Percentiles rank a stretch among this genome's conserved stretches.
phyloP scores from a whole-genome alignment of 2,888 invertebrate genomes.

The Teleiodes luculella region DNA sequence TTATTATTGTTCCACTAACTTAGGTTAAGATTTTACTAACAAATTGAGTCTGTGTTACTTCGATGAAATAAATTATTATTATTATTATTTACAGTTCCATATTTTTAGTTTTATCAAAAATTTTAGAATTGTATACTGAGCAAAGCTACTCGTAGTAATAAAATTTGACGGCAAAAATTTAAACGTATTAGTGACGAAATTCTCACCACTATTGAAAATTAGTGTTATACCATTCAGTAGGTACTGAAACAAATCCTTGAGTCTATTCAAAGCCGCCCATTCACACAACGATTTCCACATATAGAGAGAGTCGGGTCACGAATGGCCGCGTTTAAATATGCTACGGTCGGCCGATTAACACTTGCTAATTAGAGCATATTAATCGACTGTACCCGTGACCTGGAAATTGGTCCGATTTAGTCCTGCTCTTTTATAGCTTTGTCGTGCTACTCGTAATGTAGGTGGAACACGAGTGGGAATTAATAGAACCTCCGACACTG shows the following conservation, averaged over 20 bases:
- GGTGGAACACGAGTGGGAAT: slow-evolving; percentile 16
- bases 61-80: too few species aligned
- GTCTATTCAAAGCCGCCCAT: background rate
- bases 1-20: too few species aligned
- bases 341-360: slow-evolving; percentile 7
- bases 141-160: too few species aligned
- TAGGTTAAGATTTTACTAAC: too few species aligned
- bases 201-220: too few species aligned
- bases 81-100: too few species aligned
- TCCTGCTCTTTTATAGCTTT: background rate
- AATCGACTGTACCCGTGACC: slow-evolving; percentile 4
- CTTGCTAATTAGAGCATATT: slow-evolving; percentile 8
- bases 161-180: too few species aligned
- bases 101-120: too few species aligned
- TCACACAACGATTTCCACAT: background rate
- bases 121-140: too few species aligned
- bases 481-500: background rate
- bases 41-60: too few species aligned
- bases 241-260: background rate
- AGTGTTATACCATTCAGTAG: background rate
- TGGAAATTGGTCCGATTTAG: background rate
- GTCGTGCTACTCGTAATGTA: slow-evolving; percentile 13
- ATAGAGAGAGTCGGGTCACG: background rate
- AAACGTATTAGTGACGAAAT: too few species aligned
- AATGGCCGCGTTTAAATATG: slow-evolving; percentile 4